Evolutionary conservation across 2,113 vertebrate species (phyloP).

Genomic region (Rhinoderma darwinii): DNA sequence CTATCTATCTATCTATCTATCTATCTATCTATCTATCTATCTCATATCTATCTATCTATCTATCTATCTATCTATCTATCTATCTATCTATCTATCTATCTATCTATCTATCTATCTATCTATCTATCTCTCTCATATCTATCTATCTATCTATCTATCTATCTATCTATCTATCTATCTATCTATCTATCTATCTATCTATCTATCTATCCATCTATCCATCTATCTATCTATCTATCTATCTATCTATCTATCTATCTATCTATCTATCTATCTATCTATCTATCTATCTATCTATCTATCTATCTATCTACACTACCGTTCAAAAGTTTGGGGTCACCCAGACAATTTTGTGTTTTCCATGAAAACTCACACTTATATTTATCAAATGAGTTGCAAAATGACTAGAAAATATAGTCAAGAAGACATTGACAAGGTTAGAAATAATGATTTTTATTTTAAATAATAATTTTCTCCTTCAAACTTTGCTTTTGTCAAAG

Average conservation of each 20-base stretch:
- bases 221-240: neutral
- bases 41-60: no score
- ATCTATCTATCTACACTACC: neutral
- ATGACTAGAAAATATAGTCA: no score
- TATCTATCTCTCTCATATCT: neutral
- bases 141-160: neutral
- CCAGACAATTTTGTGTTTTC: no score
- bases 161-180: no score
- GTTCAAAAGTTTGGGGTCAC: no score
- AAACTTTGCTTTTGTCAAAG: no score
- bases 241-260: constrained; percentile 12
- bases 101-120: neutral
- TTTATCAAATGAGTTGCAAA: no score
- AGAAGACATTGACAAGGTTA: no score
- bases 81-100: constrained; percentile 5
- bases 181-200: neutral
- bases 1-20: neutral
- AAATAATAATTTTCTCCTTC: no score
- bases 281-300: neutral
- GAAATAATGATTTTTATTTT: no score
- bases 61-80: constrained; percentile 13
- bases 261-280: constrained; percentile 13
- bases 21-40: neutral
- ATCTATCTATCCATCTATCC: neutral
- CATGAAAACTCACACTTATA: no score